Conservation (phyloP, 2,888 invertebrate species). For the Silvanus unidentatus region DNA sequence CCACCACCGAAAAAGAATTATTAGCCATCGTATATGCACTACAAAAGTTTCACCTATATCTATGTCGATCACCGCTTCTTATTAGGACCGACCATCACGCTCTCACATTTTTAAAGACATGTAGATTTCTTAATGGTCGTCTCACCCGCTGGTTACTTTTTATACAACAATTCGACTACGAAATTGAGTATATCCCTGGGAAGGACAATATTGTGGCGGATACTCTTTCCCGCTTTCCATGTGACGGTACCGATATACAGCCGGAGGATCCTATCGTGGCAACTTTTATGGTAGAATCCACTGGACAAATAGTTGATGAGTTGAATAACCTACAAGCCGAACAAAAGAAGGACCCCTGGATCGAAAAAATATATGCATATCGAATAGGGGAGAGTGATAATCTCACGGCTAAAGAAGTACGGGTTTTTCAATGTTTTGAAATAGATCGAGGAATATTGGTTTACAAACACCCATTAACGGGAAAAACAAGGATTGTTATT, state of each 20-base stretch:
- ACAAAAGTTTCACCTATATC: neutral
- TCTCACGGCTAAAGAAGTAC: neutral
- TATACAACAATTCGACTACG: conserved; percentile 1
- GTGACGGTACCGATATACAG: neutral
- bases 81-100: conserved; percentile 1
- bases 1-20: conserved; percentile 4
- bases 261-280: neutral
- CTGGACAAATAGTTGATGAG: neutral
- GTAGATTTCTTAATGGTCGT: neutral
- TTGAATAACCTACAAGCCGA: neutral
- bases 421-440: too few relatives aligned
- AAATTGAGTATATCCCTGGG: neutral
- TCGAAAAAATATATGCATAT: neutral
- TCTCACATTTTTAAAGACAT: neutral
- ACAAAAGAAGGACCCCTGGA: too few relatives aligned
- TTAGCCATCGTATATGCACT: conserved; percentile 5
- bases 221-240: neutral
- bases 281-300: neutral
- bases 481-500: too few relatives aligned
- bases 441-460: too few relatives aligned
- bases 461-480: too few relatives aligned
- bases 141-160: conserved; percentile 1
- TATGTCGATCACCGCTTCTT: neutral
- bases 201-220: conserved; percentile 1
- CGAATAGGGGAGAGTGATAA: neutral